A percentile compares a stretch with the other conserved stretches of the same genome.
Evolutionary conservation across 2,888 invertebrate species (phyloP).

Genomic region (Agrenia bidenticulata): DNA sequence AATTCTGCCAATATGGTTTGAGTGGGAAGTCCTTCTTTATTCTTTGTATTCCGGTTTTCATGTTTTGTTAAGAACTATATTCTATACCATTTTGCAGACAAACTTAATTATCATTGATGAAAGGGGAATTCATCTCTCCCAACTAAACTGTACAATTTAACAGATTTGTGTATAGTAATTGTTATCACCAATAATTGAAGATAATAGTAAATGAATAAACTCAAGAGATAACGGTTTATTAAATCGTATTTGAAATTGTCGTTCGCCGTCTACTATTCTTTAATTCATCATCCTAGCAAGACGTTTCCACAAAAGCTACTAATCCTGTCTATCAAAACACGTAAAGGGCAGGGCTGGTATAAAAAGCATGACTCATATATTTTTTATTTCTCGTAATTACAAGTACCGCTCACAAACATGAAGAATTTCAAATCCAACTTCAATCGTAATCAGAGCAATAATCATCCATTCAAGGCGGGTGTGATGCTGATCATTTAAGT

Average conservation of each 20-base stretch:
- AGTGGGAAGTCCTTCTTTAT: slow-evolving; percentile 1
- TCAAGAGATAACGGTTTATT: slow-evolving; percentile 15
- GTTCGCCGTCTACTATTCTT: too few species aligned
- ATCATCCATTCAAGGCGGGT: slow-evolving; percentile 96
- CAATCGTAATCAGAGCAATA: slow-evolving; percentile 90
- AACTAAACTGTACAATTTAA: slow-evolving; percentile 1
- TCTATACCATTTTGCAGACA: too few species aligned
- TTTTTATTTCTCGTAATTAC: not conserved
- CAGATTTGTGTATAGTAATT: slow-evolving; percentile 7
- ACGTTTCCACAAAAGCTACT: too few species aligned
- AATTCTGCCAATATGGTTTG: not conserved
- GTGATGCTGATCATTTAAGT: slow-evolving; percentile 90
- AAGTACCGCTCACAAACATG: slow-evolving; percentile 70
- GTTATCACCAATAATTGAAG: slow-evolving; percentile 1
- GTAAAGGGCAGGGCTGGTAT: too few species aligned
- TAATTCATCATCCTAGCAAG: too few species aligned
- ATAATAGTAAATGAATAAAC: slow-evolving; percentile 18
- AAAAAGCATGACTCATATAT: too few species aligned
- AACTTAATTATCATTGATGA: too few species aligned
- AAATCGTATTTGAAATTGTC: not conserved
- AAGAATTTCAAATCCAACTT: slow-evolving; percentile 82
- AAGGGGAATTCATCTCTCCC: too few species aligned
- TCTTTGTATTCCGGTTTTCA: slow-evolving; percentile 10
- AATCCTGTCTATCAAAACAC: too few species aligned
- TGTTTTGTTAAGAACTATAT: not conserved